Evolutionary conservation across 1,140 invertebrate species (phyloP), one percentile per base, ranked within the genome.

Genomic region (Arctopsyche grandis): DNA sequence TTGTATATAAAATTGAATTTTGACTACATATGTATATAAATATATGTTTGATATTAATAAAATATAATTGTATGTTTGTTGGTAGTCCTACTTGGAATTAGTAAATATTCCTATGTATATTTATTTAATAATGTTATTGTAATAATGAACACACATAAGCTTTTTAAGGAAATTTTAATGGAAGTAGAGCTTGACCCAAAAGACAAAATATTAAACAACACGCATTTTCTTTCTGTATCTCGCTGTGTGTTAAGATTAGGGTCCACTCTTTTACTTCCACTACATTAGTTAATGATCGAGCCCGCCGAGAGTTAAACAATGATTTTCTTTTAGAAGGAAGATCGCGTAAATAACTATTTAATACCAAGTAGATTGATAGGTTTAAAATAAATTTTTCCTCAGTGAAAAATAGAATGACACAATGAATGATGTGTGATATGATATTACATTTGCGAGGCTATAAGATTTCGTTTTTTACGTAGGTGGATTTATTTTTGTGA

Each of bases 211-310:
- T 52, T 29, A 26, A 56, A 75, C 48, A 75, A 75, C 71, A 75
- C 56, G 71, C 19, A 46, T 75, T 58, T 58, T 22, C 43, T 19
- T 38, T 60, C 52, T 46, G 38, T 38, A 52, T 76, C 75, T 76
- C 75, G 56, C 75, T 76, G 75, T 24, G 75, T 22, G 22, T 26
- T 43, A 58, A 24, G 24, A 63, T 76, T 76, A 46, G 73, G 19
- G 19, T 46, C 12, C 70, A 29, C 26, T 19, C 16, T 38, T 38
- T 38, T 38, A 7, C 29, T 38, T 38, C 7, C 7, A 38, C 29
- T 75, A 60, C 75, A 76, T 60, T 38, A 52, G 24, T 56, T 76
- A 76, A 76, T 76, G 75, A 76, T 58, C 22, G 24, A 56, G 10
- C 26, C 56, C 26, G 56, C 24, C 29, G 46, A 16, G 38, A 29